Conservation (phyloP, 2,797 vertebrate genomes). For the Atherinosoma microstoma region DNA sequence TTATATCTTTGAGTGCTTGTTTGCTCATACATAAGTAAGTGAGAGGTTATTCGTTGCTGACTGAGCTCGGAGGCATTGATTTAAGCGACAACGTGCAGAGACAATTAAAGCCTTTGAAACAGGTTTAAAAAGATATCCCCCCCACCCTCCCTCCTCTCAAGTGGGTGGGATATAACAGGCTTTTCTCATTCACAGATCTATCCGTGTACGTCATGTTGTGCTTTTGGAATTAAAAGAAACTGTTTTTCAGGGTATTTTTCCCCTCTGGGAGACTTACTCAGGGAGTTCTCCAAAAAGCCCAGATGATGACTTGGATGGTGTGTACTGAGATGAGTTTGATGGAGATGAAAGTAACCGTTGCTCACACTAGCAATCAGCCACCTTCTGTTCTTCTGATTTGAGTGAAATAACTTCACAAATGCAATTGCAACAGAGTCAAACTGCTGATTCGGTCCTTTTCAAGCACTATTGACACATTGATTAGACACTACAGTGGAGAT, state of each 20-base stretch:
- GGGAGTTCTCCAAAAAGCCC: slow-evolving; percentile 20
- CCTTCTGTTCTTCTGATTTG: slow-evolving; percentile 35
- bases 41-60: not conserved
- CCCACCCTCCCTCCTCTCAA: not conserved
- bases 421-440: slow-evolving; percentile 53
- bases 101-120: slow-evolving; percentile 12
- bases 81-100: not conserved
- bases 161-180: not conserved
- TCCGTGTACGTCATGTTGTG: not conserved
- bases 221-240: slow-evolving; percentile 7
- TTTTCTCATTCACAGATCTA: not conserved
- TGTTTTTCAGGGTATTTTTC: not conserved
- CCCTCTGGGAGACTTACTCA: not conserved
- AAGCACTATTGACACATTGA: slow-evolving; percentile 59
- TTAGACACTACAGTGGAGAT: slow-evolving; percentile 35
- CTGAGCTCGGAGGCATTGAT: slow-evolving; percentile 1
- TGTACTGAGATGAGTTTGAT: slow-evolving; percentile 5
- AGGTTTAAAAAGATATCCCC: not conserved
- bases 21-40: not conserved
- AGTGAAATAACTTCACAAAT: slow-evolving; percentile 50
- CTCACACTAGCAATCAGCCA: slow-evolving; percentile 19
- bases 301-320: not conserved
- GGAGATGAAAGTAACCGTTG: slow-evolving; percentile 16
- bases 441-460: slow-evolving; percentile 58
- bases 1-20: not conserved